A percentile compares a stretch with the other conserved stretches of the same genome.
Evolutionary conservation across 2,888 invertebrate genomes (phyloP).

Genomic region (Thymelicus acteon): DNA sequence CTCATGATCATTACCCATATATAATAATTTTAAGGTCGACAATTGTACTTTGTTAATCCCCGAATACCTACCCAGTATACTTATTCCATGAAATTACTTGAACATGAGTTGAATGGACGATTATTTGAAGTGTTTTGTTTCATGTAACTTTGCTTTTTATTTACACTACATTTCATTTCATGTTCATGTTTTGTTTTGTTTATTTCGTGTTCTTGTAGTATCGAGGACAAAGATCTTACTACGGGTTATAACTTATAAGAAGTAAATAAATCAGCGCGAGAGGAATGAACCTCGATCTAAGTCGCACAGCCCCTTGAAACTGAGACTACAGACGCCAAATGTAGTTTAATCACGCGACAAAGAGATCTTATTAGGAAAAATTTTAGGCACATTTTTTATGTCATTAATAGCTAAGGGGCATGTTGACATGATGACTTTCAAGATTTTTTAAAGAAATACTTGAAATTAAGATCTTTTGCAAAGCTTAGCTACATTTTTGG

Average conservation of each 20-base stretch:
- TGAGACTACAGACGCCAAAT: constrained; percentile 10
- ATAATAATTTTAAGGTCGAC: too few species aligned
- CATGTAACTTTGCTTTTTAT: too few species aligned
- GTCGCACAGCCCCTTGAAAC: constrained; percentile 12
- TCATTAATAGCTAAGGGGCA: too few species aligned
- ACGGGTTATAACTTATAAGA: not conserved
- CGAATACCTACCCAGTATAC: too few species aligned
- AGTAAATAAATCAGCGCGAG: constrained; percentile 17
- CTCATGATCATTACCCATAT: not conserved
- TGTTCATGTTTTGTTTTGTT: not conserved
- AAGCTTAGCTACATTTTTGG: too few species aligned
- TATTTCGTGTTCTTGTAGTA: not conserved
- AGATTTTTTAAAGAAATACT: too few species aligned
- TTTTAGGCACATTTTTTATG: not conserved
- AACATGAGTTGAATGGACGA: too few species aligned
- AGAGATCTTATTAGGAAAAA: not conserved
- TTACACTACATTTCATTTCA: not conserved
- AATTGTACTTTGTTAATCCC: too few species aligned
- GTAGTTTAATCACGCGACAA: constrained; percentile 13
- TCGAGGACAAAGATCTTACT: constrained; percentile 17
- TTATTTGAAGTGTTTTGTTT: too few species aligned
- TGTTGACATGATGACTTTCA: too few species aligned
- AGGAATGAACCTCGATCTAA: constrained; percentile 20
- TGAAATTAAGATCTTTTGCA: too few species aligned
- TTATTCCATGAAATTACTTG: too few species aligned